Conservation (phyloP, 2,888 invertebrate genomes). For the Heterodera filipjevi region DNA sequence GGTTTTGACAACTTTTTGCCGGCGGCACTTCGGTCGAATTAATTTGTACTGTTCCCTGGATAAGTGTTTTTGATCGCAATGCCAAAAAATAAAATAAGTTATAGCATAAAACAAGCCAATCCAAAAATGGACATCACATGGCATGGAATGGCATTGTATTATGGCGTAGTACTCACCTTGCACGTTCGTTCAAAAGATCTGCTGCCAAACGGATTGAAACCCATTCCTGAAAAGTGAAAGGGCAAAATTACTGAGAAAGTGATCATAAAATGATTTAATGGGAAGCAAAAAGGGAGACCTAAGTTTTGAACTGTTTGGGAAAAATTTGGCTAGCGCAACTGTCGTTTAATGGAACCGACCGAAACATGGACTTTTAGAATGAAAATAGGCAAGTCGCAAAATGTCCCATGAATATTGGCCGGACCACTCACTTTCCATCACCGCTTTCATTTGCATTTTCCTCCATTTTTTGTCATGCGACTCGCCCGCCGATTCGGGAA, state of each 20-base stretch:
- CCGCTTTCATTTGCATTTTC: slow-evolving; percentile 63
- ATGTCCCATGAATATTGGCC: neutral
- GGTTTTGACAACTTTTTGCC: too few species aligned
- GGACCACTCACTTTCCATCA: slow-evolving; percentile 56
- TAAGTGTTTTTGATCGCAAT: too few species aligned
- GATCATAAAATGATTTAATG: too few species aligned
- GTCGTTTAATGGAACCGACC: slow-evolving; percentile 33
- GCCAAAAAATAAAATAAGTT: too few species aligned
- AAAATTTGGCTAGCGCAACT: too few species aligned
- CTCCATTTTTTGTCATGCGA: slow-evolving; percentile 75
- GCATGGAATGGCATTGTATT: too few species aligned
- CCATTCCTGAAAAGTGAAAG: slow-evolving; percentile 33
- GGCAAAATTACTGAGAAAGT: neutral
- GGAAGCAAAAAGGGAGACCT: too few species aligned
- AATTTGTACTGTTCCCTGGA: too few species aligned
- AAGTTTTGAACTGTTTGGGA: too few species aligned
- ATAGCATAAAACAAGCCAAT: too few species aligned
- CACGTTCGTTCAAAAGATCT: slow-evolving; percentile 47
- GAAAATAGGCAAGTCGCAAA: too few species aligned
- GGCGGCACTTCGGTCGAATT: too few species aligned
- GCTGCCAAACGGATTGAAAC: slow-evolving; percentile 65
- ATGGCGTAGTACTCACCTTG: slow-evolving; percentile 8
- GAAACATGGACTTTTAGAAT: neutral
- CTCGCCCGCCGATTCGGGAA: slow-evolving; percentile 69
- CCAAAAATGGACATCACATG: neutral